Base-by-base conservation (phyloP, 2,888 invertebrate genomes). In the Cinara cedri region DNA sequence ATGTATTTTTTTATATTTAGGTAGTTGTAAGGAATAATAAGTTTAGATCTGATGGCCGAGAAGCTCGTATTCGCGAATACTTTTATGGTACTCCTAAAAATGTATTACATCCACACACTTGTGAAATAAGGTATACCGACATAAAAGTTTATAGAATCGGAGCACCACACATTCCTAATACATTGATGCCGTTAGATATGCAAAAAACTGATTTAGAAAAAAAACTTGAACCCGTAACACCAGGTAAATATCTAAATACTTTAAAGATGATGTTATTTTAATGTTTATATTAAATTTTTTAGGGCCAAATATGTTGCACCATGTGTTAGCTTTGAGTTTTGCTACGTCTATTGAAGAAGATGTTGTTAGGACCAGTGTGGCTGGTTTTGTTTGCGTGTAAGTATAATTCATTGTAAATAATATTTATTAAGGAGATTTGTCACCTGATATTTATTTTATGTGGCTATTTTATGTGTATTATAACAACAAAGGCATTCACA, bases 181-280 rank as follows among this genome's bases (percentile, higher is more conserved):
- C 97, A 2, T 97, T 97, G 86, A 91, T 98, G 90, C 98, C 98
- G 0, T 89, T 97, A 81, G 98, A 98, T 71, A 97, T 97, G 96
- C 95, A 94, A 84, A 87, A 91, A 0, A 94, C 94, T 85, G 97
- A 98, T 86, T 95, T 95, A 85, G 88, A 93, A 82, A 96, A 96
- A 0, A 96, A 96, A 87, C 88, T 97, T 74, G 95, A 97, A 46
- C 87, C 90, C 0, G 91, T 96, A 54, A 89, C 90, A 81, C 93
- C 95, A 1, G 90, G 93, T 84, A 84, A 60, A 49, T 72, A 24
- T 24, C 44, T 13, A 19, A 46, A 55, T 44, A 21, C 8, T 60
- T 6, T 14, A 11, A 6, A 57, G 2, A 14, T 6, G 24, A 13
- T 13, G 42, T 60, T 55, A 46, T 66, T 26, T 81, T 8, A 24